Percentiles rank a stretch among this genome's conserved stretches.
These are phyloP conservation scores for Leuciscus waleckii DNA, from an alignment of 2,797 vertebrate genomes.

Conservation along the genomic window DNA sequence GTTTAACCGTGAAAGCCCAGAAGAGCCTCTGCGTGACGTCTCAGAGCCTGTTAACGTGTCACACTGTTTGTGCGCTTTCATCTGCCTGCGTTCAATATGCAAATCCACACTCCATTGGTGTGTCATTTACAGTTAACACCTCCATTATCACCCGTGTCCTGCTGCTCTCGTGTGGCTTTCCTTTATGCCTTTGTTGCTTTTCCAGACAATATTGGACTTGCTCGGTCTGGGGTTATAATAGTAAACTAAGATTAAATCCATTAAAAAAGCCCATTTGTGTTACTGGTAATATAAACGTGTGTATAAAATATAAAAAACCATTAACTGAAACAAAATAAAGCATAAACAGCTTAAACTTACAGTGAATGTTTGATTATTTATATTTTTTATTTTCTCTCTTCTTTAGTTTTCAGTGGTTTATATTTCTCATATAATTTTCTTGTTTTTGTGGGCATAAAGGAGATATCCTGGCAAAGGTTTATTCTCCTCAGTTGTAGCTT, in stretches of 20 bases:
- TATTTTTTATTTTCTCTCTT: not conserved
- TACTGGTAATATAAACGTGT: not conserved
- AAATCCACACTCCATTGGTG: constrained; percentile 46
- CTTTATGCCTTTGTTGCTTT: constrained; percentile 36
- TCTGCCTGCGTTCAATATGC: not conserved
- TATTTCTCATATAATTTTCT: not conserved
- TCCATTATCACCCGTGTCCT: constrained; percentile 69
- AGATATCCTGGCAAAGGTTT: not conserved
- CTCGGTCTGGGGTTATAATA: not conserved
- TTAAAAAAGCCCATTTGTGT: not conserved
- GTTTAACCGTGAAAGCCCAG: constrained; percentile 3
- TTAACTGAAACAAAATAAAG: not conserved
- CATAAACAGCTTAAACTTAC: not conserved
- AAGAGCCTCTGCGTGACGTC: not conserved
- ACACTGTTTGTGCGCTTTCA: not conserved
- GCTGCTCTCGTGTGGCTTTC: constrained; percentile 44
- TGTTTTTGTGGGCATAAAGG: not conserved
- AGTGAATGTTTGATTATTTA: not conserved
- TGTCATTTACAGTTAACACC: constrained; percentile 72
- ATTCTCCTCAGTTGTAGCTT: too few relatives aligned
- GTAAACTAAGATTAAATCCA: not conserved
- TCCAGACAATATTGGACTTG: not conserved
- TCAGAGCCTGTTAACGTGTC: not conserved
- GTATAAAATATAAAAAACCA: not conserved
- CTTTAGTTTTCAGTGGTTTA: not conserved